These are phyloP conservation scores for Hybognathus amarus DNA, from an alignment of 2,797 vertebrate genomes.

Conservation along the genomic window DNA sequence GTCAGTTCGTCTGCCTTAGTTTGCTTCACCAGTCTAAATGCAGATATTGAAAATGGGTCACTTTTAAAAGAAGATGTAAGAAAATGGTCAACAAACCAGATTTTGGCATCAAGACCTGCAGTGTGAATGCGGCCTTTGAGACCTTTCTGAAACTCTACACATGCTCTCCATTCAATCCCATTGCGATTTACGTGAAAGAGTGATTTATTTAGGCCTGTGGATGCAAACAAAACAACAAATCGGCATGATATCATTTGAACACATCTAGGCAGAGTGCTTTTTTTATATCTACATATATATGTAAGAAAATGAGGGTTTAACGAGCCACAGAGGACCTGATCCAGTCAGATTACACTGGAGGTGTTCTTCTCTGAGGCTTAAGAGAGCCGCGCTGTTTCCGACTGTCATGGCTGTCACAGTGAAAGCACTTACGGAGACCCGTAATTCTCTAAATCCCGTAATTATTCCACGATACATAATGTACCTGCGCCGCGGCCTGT, in stretches of 20 bases:
- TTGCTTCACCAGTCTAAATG: not conserved
- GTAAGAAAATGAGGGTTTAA: conserved; percentile 40
- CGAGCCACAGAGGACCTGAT: conserved; percentile 38
- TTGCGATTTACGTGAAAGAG: no score
- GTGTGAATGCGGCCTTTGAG: not conserved
- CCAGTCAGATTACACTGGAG: conserved; percentile 58
- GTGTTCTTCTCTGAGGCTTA: conserved; percentile 79
- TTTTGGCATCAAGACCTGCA: not conserved
- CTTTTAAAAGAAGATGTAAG: not conserved
- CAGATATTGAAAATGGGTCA: not conserved
- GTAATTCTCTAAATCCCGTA: conserved; percentile 84
- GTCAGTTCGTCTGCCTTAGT: not conserved
- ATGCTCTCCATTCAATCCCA: not conserved
- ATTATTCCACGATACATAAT: conserved; percentile 82
- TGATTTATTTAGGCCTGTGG: not conserved
- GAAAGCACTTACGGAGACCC: conserved; percentile 79
- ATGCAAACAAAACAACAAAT: conserved; percentile 33
- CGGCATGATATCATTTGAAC: conserved; percentile 4
- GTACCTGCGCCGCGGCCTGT: conserved; percentile 80
- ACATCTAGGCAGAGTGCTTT: not conserved
- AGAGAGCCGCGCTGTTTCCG: conserved; percentile 68
- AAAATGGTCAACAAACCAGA: not conserved
- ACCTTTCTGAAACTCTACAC: not conserved
- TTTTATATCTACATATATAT: conserved; percentile 28
- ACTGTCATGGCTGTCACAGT: conserved; percentile 81